phyloP scores from a whole-genome alignment of 2,113 vertebrate genomes.

The Pionites leucogaster region DNA sequence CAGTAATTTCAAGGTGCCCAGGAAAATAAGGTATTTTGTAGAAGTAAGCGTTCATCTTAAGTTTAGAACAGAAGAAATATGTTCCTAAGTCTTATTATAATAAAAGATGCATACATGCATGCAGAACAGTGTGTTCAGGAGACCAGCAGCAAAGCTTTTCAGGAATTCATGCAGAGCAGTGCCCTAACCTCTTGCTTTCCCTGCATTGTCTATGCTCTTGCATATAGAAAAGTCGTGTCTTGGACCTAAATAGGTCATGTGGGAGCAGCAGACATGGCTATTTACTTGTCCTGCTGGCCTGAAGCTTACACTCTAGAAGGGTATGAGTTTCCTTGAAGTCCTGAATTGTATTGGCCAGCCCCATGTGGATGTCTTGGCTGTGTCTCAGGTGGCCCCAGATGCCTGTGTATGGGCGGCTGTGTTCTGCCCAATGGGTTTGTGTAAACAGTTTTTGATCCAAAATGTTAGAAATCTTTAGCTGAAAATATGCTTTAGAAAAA shows the following conservation, averaged over 20 bases:
- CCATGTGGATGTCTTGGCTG: not conserved
- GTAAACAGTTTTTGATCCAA: not conserved
- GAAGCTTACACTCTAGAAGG: not conserved
- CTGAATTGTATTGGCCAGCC: not conserved
- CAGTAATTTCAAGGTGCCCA: not conserved
- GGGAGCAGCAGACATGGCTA: not conserved
- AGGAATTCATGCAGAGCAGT: not conserved
- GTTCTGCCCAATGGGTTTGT: not conserved
- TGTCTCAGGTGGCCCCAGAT: not conserved
- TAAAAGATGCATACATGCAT: not conserved
- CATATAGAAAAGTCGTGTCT: not conserved
- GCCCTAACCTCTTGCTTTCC: not conserved
- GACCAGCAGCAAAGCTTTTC: not conserved
- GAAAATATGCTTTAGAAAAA: fast-evolving
- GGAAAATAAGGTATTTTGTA: not conserved
- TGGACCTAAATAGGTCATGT: not conserved
- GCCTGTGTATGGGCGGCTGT: not conserved
- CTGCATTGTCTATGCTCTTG: not conserved
- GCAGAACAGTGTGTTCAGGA: not conserved
- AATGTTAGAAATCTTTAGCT: not conserved
- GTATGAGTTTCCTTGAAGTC: not conserved
- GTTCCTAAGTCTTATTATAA: not conserved
- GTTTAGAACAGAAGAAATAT: not conserved
- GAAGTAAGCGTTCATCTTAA: fast-evolving
- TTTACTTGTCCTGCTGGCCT: not conserved